A percentile compares a stretch with the other conserved stretches of the same genome.
Conservation (phyloP, 1,140 invertebrate genomes). For the Euschistus heros region DNA sequence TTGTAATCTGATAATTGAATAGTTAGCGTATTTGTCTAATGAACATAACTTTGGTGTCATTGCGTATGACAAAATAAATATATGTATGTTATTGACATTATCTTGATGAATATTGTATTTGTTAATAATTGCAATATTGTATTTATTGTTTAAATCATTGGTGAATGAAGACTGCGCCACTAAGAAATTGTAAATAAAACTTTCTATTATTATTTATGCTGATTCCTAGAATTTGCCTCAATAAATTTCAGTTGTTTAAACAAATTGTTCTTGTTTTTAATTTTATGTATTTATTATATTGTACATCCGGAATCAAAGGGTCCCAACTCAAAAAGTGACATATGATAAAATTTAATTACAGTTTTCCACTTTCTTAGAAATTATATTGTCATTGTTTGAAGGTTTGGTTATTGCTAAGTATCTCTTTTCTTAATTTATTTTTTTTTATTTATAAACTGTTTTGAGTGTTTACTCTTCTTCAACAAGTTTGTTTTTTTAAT, state of each 20-base stretch:
- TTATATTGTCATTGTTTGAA: too few species aligned
- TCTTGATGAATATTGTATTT: constrained; percentile 14
- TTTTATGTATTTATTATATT: background rate
- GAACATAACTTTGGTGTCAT: constrained; percentile 15
- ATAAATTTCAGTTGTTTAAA: constrained; percentile 21
- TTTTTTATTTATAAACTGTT: too few species aligned
- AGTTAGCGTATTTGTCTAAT: background rate
- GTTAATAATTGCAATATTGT: constrained; percentile 14
- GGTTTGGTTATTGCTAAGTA: too few species aligned
- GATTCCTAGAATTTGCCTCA: constrained; percentile 23
- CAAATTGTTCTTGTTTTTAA: background rate
- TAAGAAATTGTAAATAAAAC: constrained; percentile 21
- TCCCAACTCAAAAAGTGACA: too few species aligned
- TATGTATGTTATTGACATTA: constrained; percentile 8
- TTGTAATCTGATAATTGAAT: too few species aligned
- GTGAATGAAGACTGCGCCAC: constrained; percentile 19
- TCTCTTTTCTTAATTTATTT: too few species aligned
- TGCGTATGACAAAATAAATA: background rate
- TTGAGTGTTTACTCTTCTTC: too few species aligned
- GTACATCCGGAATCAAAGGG: too few species aligned
- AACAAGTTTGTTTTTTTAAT: too few species aligned
- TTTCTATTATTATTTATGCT: constrained; percentile 23
- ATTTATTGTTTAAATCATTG: constrained; percentile 17
- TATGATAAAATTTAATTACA: too few species aligned
- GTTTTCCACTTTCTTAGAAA: too few species aligned